Evolutionary conservation across 2,113 vertebrate genomes (phyloP), one percentile per base, ranked within the genome.

Genomic region (Anguilla japonica): DNA sequence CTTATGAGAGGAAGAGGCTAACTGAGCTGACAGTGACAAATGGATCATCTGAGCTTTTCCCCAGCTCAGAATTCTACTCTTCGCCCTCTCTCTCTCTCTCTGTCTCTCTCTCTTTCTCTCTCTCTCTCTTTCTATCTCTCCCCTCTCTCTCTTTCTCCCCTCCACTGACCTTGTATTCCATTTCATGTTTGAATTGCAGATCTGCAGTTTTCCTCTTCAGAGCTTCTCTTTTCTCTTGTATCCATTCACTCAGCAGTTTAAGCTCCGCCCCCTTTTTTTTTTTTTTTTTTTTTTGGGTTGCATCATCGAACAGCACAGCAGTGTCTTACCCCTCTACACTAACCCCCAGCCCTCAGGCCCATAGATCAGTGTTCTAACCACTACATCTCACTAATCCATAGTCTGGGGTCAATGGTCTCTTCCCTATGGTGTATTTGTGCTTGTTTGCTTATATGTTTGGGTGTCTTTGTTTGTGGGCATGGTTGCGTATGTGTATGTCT

Each of bases 1-100:
- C 40, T 87, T 90, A 84, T 9, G 84, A 86, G 50, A 75, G 2
- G 50, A 60, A 88, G 88, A 89, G 86, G 80, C 89, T 87, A 86
- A 81, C 81, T 20, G 41, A 88, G 83, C 79, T 91, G 91, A 92
- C 90, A 91, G 88, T 91, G 90, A 90, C 88, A 85, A 90, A 92
- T 92, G 85, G 63, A 67, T 87, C 75, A 87, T 87, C 83, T 86
- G 60, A 5, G 41, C 71, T 85, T 88, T 83, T 88, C 83, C 83
- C 87, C 84, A 88, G 67, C 87, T 67, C 46, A 88, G 84, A 83
- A 39, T 41, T 87, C 85, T 79, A 85, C 75, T 81, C 81, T 56
- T 75, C 85, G 57, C 41, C 60, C 60, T 26, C 60, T 67, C 60
- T 67, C 60, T 67, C 60, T 26, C 60, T 80, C 71, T 40, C 50